A percentile compares a stretch with the other conserved stretches of the same genome.
phyloP scores from a whole-genome alignment of 2,888 invertebrate genomes.

The Anticlea derivata region DNA sequence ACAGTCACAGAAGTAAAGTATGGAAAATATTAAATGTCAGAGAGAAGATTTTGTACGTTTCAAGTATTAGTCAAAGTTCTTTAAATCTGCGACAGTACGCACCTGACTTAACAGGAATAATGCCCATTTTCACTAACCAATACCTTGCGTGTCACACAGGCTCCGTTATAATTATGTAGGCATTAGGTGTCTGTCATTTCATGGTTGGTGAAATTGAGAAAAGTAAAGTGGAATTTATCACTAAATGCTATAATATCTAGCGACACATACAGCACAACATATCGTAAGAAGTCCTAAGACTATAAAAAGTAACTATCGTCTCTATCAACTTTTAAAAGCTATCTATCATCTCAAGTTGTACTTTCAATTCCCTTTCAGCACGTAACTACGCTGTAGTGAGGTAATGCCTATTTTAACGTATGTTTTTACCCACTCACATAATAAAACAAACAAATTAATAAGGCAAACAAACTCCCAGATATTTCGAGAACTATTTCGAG shows the following conservation, averaged over 20 bases:
- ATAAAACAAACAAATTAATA: neutral
- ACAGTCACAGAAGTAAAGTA: neutral
- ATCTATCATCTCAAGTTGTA: slow-evolving; percentile 19
- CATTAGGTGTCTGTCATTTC: too few species aligned
- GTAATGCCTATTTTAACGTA: slow-evolving; percentile 4
- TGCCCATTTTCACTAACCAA: too few species aligned
- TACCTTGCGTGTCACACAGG: too few species aligned
- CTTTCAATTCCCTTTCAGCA: slow-evolving; percentile 10
- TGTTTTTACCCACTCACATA: neutral
- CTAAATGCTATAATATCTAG: too few species aligned
- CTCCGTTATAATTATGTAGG: too few species aligned
- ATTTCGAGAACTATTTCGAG: neutral
- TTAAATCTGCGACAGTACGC: too few species aligned
- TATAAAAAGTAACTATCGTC: neutral
- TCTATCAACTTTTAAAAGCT: neutral
- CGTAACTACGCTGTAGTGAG: neutral
- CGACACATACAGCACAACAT: neutral
- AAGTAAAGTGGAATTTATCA: too few species aligned
- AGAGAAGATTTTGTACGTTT: neutral
- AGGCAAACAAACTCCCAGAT: neutral
- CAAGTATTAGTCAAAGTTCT: neutral
- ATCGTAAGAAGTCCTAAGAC: neutral
- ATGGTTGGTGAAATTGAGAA: too few species aligned
- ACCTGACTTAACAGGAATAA: too few species aligned
- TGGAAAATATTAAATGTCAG: neutral